Evolutionary conservation across 2,113 vertebrate genomes (phyloP).

Genomic region (Parotia lawesii): DNA sequence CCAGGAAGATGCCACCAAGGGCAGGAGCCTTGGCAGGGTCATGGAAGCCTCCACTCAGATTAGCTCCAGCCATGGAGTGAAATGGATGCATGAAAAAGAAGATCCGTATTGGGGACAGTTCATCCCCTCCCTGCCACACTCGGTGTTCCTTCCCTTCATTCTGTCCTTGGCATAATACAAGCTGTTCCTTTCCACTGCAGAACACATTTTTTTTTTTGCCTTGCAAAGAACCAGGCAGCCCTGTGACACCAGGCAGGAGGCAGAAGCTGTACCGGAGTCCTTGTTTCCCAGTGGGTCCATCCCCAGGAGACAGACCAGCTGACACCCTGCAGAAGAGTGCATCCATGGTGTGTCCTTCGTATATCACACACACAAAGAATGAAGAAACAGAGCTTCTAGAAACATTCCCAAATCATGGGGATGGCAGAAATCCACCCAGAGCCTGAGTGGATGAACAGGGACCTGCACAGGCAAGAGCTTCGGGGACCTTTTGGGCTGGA

Average conservation of each 20-base stretch:
- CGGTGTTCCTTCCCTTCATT: not conserved
- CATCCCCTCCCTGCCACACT: not conserved
- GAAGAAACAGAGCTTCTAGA: not conserved
- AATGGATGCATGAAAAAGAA: not conserved
- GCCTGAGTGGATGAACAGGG: not conserved
- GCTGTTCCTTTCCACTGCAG: not conserved
- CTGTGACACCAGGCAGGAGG: not conserved
- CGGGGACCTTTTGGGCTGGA: not conserved
- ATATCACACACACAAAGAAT: not conserved
- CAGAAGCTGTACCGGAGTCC: not conserved
- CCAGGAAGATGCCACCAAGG: not conserved
- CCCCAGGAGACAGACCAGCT: not conserved
- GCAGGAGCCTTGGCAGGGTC: not conserved
- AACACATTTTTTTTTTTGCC: not conserved
- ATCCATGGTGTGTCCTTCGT: not conserved
- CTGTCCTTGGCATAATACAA: not conserved
- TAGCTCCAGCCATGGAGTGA: not conserved
- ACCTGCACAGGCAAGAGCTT: not conserved
- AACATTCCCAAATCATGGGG: not conserved
- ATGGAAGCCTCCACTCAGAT: not conserved
- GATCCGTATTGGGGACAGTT: not conserved
- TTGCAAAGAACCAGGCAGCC: not conserved
- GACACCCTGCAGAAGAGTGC: not conserved
- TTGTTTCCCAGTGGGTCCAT: not conserved
- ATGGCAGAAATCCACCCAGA: not conserved